Evolutionary conservation across 2,888 invertebrate species (phyloP).

Genomic region (Barypeithes pellucidus): DNA sequence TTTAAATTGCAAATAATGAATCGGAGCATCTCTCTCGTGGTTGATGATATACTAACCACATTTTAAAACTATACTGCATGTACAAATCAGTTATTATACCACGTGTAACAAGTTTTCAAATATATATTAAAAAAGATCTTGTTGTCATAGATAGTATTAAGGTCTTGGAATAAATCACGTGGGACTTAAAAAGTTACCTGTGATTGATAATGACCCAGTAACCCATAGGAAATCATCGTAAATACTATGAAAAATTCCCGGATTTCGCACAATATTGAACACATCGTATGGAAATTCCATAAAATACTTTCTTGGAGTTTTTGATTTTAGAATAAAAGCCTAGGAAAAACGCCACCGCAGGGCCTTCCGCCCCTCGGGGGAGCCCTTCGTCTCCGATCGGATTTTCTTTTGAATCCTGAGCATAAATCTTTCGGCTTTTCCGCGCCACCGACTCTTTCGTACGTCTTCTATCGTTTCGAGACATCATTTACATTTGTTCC

Average conservation of each 20-base stretch:
- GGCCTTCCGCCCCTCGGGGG: constrained; percentile 40
- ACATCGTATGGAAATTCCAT: constrained; percentile 17
- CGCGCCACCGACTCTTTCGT: constrained; percentile 49
- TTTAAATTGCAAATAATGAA: no score
- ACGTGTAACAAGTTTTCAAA: no score
- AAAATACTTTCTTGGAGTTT: constrained; percentile 18
- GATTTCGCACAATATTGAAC: constrained; percentile 1
- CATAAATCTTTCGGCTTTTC: constrained; percentile 53
- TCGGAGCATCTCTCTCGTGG: no score
- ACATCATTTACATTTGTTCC: constrained; percentile 63
- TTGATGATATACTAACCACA: no score
- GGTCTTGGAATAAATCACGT: no score
- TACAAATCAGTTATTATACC: no score
- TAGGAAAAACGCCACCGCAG: constrained; percentile 27
- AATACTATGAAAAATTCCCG: background rate
- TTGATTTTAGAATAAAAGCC: constrained; percentile 42
- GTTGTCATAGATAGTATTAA: no score
- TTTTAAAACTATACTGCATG: no score
- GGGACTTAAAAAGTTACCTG: no score
- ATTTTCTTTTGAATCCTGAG: constrained; percentile 48
- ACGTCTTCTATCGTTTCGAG: constrained; percentile 48
- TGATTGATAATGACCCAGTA: no score
- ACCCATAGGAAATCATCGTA: background rate
- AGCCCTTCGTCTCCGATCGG: constrained; percentile 52
- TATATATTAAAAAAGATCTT: no score